Evolutionary conservation across 2,797 vertebrate genomes (phyloP), one percentile per base, ranked within the genome.

Genomic region (Macropus fuliginosus): DNA sequence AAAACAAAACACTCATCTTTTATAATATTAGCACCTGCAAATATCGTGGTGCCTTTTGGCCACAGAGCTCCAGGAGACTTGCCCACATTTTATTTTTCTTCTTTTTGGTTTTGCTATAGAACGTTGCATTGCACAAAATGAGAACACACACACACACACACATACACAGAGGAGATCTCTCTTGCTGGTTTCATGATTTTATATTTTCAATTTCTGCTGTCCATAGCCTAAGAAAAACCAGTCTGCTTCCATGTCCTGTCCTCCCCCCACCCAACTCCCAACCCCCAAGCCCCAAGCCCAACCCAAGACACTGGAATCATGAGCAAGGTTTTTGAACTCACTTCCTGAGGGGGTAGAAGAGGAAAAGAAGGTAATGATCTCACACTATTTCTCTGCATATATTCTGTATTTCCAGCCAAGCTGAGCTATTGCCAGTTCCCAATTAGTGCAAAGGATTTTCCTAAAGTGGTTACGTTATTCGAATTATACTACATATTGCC

Each of bases 1-100:
- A 87, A 89, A 31, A 94, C 91, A 96, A 96, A 50, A 29, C 34
- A 50, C 27, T 21, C 3, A 52, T 93, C 74, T 87, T 24, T 87
- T 81, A 81, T 81, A 74, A 74, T 74, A 46, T 81, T 87, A 87
- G 74, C 74, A 87, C 74, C 74, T 87, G 40, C 8, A 87, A 87
- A 87, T 81, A 87, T 40, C 24, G 40, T 87, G 40, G 74, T 50
- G 74, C 24, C 21, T 87, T n/a, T 91, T 91, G 31, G 28, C 40
- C 52, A 52, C 54, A 91, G 14, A 54, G 54, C 31, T 91, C 54
- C 52, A 91, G 6, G 10, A n/a, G 50, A 52, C 21, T n/a, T 91
- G 52, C 27, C 54, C 50, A 91, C 18, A 91, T 91, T 54, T 54
- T 54, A 31, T 91, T 55, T 55, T 54, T 55, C 54, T 31, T 91